A percentile compares a stretch with the other conserved stretches of the same genome.
These are phyloP conservation scores for Pogonomyrmex barbatus DNA, from an alignment of 1,140 invertebrate species.

Conservation along the genomic window DNA sequence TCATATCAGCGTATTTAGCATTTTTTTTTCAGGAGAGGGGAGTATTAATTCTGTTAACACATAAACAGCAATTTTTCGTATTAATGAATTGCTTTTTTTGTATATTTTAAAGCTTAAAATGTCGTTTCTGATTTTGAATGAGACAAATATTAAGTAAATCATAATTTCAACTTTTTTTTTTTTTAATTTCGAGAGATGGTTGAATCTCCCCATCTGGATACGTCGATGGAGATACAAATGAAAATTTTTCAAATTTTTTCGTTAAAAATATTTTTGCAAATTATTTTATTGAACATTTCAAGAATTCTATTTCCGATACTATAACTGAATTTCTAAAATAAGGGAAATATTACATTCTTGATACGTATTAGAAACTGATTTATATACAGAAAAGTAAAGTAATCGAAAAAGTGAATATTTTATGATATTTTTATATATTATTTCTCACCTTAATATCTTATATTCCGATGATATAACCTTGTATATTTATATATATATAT, in stretches of 20 bases:
- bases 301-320: background rate
- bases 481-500: background rate
- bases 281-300: background rate
- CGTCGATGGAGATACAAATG: background rate
- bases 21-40: too few species aligned
- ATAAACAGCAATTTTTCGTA: too few species aligned
- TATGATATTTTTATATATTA: slow-evolving; percentile 16
- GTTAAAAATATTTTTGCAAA: background rate
- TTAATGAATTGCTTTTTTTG: too few species aligned
- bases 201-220: too few species aligned
- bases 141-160: too few species aligned
- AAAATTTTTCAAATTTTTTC: background rate
- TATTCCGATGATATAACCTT: too few species aligned
- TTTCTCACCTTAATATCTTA: background rate
- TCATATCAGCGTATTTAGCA: too few species aligned
- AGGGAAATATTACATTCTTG: background rate
- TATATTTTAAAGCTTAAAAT: too few species aligned
- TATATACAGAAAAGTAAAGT: background rate
- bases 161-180: too few species aligned
- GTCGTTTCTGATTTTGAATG: too few species aligned
- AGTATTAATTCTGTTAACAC: too few species aligned
- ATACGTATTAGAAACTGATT: background rate
- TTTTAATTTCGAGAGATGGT: too few species aligned
- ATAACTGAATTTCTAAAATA: background rate
- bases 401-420: slow-evolving; percentile 7